Conservation (phyloP, 2,888 invertebrate genomes). For the Hypomecis atomaria region DNA sequence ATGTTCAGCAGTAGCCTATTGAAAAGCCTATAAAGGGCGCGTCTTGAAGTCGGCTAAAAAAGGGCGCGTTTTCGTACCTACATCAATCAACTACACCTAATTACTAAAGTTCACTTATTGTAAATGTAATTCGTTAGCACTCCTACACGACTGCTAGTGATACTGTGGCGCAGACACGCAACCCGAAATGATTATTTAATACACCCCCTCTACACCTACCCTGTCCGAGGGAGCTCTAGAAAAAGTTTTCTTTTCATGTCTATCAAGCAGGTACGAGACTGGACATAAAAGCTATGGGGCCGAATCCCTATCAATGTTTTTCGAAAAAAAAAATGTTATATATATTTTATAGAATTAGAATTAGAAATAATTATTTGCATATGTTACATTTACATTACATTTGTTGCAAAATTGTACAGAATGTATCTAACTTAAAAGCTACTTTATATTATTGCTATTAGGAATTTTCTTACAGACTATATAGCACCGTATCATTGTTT, state of each 20-base stretch:
- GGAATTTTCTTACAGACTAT: too few relatives aligned
- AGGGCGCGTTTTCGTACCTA: too few relatives aligned
- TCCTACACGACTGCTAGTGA: not conserved
- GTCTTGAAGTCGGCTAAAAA: too few relatives aligned
- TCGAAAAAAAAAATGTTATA: not conserved
- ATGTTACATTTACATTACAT: too few relatives aligned
- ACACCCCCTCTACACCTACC: conserved; percentile 61
- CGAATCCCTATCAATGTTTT: conserved; percentile 14
- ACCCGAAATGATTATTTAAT: conserved; percentile 52
- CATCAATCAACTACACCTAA: not conserved
- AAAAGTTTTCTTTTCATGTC: conserved; percentile 76
- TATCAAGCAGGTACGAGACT: conserved; percentile 69
- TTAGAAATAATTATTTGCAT: too few relatives aligned
- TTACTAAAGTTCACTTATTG: not conserved
- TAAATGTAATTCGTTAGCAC: not conserved
- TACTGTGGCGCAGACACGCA: conserved; percentile 22
- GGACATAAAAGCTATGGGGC: conserved; percentile 57
- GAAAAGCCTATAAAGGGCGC: too few relatives aligned
- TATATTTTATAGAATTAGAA: too few relatives aligned
- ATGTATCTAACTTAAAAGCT: too few relatives aligned
- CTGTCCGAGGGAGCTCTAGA: conserved; percentile 71
- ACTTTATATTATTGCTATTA: too few relatives aligned
- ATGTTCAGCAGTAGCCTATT: too few relatives aligned
- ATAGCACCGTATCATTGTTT: too few relatives aligned
- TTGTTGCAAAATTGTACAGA: too few relatives aligned